Evolutionary conservation across 2,888 invertebrate genomes (phyloP).

Genomic region (Apodemia duryi): DNA sequence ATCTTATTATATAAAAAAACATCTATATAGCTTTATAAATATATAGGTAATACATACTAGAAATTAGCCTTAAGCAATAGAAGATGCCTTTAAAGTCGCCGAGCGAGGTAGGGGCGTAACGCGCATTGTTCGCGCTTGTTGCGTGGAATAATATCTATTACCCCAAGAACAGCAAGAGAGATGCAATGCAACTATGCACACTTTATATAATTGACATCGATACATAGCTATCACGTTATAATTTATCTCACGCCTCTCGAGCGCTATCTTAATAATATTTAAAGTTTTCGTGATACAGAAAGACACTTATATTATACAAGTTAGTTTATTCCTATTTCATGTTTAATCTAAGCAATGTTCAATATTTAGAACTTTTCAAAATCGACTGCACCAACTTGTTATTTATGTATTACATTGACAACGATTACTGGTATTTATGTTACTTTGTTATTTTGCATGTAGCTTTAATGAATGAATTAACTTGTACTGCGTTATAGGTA

Average conservation of each 20-base stretch:
- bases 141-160: conserved; percentile 33
- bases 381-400: not conserved
- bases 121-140: conserved; percentile 38
- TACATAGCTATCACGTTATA: conserved; percentile 25
- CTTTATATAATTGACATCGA: conserved; percentile 27
- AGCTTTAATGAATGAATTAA: too few relatives aligned
- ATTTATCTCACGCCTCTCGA: conserved; percentile 28
- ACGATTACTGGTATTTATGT: not conserved
- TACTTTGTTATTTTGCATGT: not conserved
- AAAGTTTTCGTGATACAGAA: conserved; percentile 19
- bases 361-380: not conserved
- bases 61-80: conserved; percentile 39
- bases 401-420: not conserved
- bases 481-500: too few relatives aligned
- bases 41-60: conserved; percentile 5
- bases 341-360: not conserved
- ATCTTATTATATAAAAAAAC: not conserved
- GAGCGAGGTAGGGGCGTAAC: conserved; percentile 39
- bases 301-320: conserved; percentile 8
- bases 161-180: conserved; percentile 26
- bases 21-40: conserved; percentile 9
- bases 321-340: not conserved
- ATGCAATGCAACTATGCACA: conserved; percentile 27
- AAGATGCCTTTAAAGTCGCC: conserved; percentile 35
- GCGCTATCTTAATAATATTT: conserved; percentile 22